Conservation (phyloP, 1,140 invertebrate genomes). For the Anthonomus grandis region DNA sequence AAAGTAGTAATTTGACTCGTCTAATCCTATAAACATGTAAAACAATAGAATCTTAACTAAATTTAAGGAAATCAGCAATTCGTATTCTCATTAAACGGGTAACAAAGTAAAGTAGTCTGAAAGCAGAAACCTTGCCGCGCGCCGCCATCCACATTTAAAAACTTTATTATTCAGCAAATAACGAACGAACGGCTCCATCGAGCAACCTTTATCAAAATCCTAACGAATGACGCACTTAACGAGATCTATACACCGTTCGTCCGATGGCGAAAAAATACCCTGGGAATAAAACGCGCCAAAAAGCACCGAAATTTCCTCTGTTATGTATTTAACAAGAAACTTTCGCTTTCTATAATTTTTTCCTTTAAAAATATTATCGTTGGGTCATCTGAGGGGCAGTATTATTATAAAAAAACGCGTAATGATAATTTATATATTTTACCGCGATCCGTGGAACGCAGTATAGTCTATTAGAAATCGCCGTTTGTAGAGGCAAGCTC, state of each 20-base stretch:
- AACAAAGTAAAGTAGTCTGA: conserved; percentile 6
- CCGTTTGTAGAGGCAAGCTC: conserved; percentile 18
- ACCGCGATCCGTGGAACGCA: conserved; percentile 1
- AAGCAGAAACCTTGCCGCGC: too few species aligned
- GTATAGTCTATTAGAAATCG: conserved; percentile 22
- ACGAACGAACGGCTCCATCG: conserved; percentile 23
- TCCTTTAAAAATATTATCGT: too few species aligned
- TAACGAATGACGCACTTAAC: conserved; percentile 24
- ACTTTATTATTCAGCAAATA: conserved; percentile 26
- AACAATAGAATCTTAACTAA: too few species aligned
- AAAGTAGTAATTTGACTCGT: too few species aligned
- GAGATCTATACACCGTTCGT: conserved; percentile 18
- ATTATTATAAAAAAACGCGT: too few species aligned
- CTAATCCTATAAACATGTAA: too few species aligned
- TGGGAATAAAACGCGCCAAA: not conserved
- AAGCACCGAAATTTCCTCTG: too few species aligned
- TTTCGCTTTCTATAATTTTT: too few species aligned
- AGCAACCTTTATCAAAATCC: conserved; percentile 25
- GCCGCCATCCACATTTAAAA: conserved; percentile 22
- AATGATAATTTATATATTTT: not conserved
- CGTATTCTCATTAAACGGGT: not conserved
- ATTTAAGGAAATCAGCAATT: conserved; percentile 1
- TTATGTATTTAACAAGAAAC: too few species aligned
- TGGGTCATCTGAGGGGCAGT: too few species aligned
- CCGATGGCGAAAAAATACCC: not conserved